Base-by-base conservation (phyloP, 2,797 vertebrate genomes). In the Acanthiza pusilla region DNA sequence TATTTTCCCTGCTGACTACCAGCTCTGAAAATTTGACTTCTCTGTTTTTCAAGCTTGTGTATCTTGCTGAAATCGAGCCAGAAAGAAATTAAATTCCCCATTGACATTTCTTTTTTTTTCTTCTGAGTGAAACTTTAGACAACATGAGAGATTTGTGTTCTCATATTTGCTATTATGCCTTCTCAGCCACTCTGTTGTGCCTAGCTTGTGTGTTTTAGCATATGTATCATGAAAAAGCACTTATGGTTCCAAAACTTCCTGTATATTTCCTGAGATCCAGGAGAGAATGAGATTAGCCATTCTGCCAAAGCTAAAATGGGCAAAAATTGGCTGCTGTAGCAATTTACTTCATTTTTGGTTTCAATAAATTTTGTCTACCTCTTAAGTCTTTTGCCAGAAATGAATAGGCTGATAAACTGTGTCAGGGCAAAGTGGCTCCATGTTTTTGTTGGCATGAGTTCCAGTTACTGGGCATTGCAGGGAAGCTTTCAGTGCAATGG, bases 301-400 rank as follows among this genome's bases (percentile, higher is more conserved):
- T 94, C 80, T 94, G 92, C 95, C 93, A 94, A 68, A 96, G 68
- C 34, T 94, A 91, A 87, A 84, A 62, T 47, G 85, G 95, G 93
- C 91, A 96, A 85, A 97, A 97, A 89, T 93, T 78, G 89, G 94
- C 95, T 83, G 84, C 95, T 93, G 88, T 97, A 93, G 85, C 91
- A 88, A 78, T 96, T 91, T 61, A 76, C 60, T 96, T 90, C 12
- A 18, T 40, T 80, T 45, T 97, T 97, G 36, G 32, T 96, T 97
- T 97, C 91, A 85, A 51, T 95, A 85, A 91, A 83, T 96, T 77
- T 91, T 96, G 96, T 84, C 94, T 96, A 96, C 91, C 88, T 91
- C 97, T 25, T 18, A 47, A 96, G 88, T 96, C 93, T 94, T 92
- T 91, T 94, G 94, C 91, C 93, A 88, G 79, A 77, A 81, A 57